Evolutionary conservation across 2,113 vertebrate genomes (phyloP).

Genomic region (Chitala chitala): DNA sequence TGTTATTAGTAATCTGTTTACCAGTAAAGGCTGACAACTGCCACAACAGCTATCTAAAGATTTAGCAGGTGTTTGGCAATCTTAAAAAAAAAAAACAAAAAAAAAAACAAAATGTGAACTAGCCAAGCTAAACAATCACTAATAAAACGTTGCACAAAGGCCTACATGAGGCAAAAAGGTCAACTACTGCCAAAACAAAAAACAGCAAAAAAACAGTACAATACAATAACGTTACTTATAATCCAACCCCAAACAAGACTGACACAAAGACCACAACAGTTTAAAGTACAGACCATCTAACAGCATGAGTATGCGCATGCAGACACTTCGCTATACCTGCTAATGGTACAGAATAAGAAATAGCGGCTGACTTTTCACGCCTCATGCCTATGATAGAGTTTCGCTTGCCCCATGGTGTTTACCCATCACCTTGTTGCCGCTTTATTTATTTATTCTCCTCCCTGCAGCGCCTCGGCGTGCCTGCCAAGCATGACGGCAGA

Average conservation of each 20-base stretch:
- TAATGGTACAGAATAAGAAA: not conserved
- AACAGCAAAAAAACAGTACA: too few species aligned
- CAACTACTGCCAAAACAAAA: too few species aligned
- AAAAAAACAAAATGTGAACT: too few species aligned
- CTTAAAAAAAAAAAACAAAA: not conserved
- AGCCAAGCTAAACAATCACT: not conserved
- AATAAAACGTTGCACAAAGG: not conserved
- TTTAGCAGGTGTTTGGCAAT: too few species aligned
- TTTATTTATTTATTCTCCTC: not conserved
- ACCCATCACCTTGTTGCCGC: not conserved
- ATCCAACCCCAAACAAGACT: too few species aligned
- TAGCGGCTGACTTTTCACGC: not conserved
- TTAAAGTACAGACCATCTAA: too few species aligned
- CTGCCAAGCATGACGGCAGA: not conserved
- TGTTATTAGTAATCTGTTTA: conserved; percentile 10
- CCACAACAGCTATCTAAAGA: not conserved
- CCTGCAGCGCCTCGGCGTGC: not conserved
- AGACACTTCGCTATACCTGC: too few species aligned
- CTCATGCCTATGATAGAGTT: not conserved
- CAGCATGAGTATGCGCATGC: too few species aligned
- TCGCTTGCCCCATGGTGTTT: not conserved
- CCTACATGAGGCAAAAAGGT: too few species aligned
- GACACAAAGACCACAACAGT: too few species aligned
- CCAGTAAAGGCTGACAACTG: not conserved
- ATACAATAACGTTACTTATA: too few species aligned